Conservation (phyloP, 2,797 vertebrate species). For the Falco rusticolus region DNA sequence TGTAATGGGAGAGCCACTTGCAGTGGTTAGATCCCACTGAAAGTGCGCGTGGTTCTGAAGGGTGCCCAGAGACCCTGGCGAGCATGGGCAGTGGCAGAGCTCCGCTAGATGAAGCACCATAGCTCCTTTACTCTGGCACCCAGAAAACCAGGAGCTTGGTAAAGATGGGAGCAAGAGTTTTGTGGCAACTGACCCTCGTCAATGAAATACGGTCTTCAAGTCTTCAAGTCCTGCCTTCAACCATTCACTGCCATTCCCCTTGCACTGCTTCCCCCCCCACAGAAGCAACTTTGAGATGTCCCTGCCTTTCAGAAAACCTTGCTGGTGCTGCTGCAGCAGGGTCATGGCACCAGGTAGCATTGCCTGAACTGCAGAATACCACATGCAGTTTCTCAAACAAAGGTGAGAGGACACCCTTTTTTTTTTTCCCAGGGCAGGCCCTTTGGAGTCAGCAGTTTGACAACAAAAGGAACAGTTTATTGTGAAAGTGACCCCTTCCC, state of each 20-base stretch:
- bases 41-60: neutral
- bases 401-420: neutral
- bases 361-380: neutral
- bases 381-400: neutral
- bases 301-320: neutral
- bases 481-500: neutral
- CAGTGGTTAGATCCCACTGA: neutral
- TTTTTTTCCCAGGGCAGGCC: neutral
- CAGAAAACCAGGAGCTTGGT: neutral
- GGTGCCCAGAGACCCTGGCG: fast-evolving
- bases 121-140: neutral
- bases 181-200: neutral
- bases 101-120: neutral
- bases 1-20: neutral
- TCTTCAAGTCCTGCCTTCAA: neutral
- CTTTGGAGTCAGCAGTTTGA: neutral
- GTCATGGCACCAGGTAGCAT: fast-evolving
- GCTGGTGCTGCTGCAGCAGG: neutral
- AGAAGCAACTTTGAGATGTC: neutral
- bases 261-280: fast-evolving
- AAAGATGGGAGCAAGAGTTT: neutral
- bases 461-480: neutral
- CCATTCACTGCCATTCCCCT: neutral
- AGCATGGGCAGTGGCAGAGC: neutral
- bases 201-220: neutral